phyloP scores from a whole-genome alignment of 2,888 invertebrate genomes.

The Monopis laevigella region DNA sequence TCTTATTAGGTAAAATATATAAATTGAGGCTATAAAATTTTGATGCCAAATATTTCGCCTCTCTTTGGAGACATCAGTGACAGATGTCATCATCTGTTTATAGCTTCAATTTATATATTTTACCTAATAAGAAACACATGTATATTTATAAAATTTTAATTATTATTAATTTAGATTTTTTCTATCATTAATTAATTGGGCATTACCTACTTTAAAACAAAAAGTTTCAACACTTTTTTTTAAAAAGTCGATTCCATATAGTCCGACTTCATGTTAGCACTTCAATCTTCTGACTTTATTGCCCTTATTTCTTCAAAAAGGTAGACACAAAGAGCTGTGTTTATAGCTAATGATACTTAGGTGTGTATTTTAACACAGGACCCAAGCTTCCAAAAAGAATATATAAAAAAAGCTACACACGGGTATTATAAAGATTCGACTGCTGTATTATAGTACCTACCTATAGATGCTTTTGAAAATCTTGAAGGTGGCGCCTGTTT shows the following conservation, averaged over 20 bases:
- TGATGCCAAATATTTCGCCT: no score
- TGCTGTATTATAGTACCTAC: slow-evolving; percentile 23
- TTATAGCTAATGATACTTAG: slow-evolving; percentile 65
- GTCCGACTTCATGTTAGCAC: slow-evolving; percentile 33
- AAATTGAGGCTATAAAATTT: no score
- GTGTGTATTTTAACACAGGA: slow-evolving; percentile 66
- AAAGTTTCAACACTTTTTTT: no score
- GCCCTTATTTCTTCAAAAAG: slow-evolving; percentile 52
- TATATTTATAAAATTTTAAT: no score
- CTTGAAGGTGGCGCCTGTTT: slow-evolving; percentile 58
- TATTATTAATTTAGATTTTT: no score
- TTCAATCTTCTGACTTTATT: slow-evolving; percentile 52
- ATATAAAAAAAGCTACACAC: slow-evolving; percentile 55
- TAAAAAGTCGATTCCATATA: slow-evolving; percentile 33
- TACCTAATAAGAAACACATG: no score
- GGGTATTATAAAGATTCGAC: slow-evolving; percentile 45
- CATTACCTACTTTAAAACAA: no score
- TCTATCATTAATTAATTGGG: no score
- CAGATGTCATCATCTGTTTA: no score
- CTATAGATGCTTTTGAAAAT: slow-evolving; percentile 31
- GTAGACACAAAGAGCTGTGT: slow-evolving; percentile 60
- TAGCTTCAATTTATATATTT: no score
- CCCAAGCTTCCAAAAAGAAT: slow-evolving; percentile 45
- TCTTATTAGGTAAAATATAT: no score
- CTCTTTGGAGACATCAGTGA: no score